Evolutionary conservation across 2,888 invertebrate species (phyloP), one percentile per base, ranked within the genome.

Genomic region (Drosophila meridionalis): DNA sequence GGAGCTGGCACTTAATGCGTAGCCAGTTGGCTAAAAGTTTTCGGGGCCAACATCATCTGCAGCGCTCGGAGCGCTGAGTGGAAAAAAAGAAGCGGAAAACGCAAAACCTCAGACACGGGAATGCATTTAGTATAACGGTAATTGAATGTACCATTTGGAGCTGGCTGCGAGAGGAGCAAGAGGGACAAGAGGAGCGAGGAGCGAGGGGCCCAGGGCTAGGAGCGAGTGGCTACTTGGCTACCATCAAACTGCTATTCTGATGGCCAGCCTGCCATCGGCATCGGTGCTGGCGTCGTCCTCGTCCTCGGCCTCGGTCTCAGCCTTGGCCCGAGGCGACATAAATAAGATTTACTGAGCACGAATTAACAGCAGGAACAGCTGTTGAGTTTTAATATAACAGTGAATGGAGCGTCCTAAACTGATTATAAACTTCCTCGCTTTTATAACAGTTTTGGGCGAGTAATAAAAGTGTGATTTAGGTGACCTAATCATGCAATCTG

Each of bases 111-210:
- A 55, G 64, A 78, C 61, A 77, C 72, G 60, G 64, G 64, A 78
- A 78, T 78, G 77, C 78, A 76, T 65, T 78, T 68, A 64, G 61
- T 71, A 68, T 52, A 72, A 61, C 61, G 64, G 64, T 80, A 80
- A 76, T 68, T 76, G 67, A 80, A 65, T 71, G 57, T 50, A 76
- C 50, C 55, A 76, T 34, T 60, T 60, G 20, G 40, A 9, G 26
- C 7, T 32, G 20, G 9, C 7, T 1, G 20, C 20, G 20, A 20
- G 20, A 20, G n/a, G 12, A 1, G 34, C 11, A 9, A 4, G 34
- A 4, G 9, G 2, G 26, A 5, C 38, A 4, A 40, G 40, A n/a
- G 3, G 34, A 8, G 34, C 34, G 28, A 20, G 20, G 20, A 20
- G 20, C 20, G 20, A 20, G 20, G 20, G 20, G 20, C 20, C 20